Percentiles rank a stretch among this genome's conserved stretches.
Conservation (phyloP, 2,888 invertebrate species). For the Netelia fuscicornis region DNA sequence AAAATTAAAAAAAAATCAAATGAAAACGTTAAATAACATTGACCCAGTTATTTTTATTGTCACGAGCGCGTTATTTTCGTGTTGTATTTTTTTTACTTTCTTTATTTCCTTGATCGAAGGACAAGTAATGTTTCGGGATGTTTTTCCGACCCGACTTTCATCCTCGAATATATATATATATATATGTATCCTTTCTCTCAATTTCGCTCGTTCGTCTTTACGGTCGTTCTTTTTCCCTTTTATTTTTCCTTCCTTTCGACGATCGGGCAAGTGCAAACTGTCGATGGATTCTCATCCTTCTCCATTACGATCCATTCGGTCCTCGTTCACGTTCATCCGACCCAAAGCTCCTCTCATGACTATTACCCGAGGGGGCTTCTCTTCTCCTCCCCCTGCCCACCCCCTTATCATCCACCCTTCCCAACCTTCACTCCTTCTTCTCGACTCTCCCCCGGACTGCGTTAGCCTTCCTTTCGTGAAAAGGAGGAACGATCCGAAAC, state of each 20-base stretch:
- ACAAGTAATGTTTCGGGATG: conserved; percentile 16
- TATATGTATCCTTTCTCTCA: conserved; percentile 13
- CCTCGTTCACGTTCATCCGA: conserved; percentile 56
- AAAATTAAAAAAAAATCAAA: neutral
- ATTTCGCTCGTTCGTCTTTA: conserved; percentile 17
- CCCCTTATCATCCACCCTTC: too few relatives aligned
- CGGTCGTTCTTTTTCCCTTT: neutral
- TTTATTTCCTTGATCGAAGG: conserved; percentile 1
- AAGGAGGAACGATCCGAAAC: conserved; percentile 58
- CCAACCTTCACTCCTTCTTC: conserved; percentile 31
- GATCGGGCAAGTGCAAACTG: conserved; percentile 61
- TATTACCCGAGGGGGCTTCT: conserved; percentile 56
- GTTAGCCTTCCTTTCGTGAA: conserved; percentile 50
- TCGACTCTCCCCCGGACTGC: conserved; percentile 12
- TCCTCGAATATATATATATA: neutral
- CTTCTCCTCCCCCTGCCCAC: neutral
- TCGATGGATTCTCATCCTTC: conserved; percentile 64
- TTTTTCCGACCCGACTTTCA: conserved; percentile 38
- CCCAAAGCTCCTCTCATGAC: conserved; percentile 59
- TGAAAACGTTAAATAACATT: conserved; percentile 6
- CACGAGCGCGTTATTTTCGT: too few relatives aligned
- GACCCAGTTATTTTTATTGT: conserved; percentile 6
- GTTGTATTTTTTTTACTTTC: neutral
- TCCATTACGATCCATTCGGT: conserved; percentile 65
- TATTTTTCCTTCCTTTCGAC: conserved; percentile 36